Conservation (phyloP, 1,140 invertebrate genomes). For the Littorina saxatilis region DNA sequence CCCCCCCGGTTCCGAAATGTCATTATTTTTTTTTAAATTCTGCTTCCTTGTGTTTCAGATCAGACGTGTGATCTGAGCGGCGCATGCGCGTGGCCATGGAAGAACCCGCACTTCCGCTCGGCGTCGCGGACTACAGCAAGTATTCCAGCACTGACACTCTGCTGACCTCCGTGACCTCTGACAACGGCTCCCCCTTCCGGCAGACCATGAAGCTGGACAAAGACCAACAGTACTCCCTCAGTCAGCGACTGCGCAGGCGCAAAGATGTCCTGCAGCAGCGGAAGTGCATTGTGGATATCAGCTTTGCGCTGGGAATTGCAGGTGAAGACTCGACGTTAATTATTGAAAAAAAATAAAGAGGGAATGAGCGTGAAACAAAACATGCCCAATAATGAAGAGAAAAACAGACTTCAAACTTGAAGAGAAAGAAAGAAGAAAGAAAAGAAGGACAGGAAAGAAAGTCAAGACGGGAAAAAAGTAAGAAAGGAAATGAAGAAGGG, state of each 20-base stretch:
- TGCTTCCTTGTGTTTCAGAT: constrained; percentile 1
- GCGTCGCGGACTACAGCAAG: constrained; percentile 56
- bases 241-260: constrained; percentile 59
- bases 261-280: constrained; percentile 60
- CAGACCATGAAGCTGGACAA: background rate
- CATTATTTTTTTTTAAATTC: background rate
- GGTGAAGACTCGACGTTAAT: constrained; percentile 38
- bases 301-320: constrained; percentile 57
- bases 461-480: too few relatives aligned
- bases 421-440: too few relatives aligned
- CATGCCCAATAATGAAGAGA: too few relatives aligned
- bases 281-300: constrained; percentile 61
- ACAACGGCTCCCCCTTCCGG: constrained; percentile 15
- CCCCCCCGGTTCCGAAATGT: too few relatives aligned
- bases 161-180: constrained; percentile 40
- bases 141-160: constrained; percentile 63
- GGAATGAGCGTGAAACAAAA: too few relatives aligned
- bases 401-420: too few relatives aligned
- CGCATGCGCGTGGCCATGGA: constrained; percentile 43
- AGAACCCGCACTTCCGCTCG: constrained; percentile 51
- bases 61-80: background rate
- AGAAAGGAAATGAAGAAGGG: too few relatives aligned
- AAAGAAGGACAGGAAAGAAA: too few relatives aligned
- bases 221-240: constrained; percentile 50
- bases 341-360: too few relatives aligned